Evolutionary conservation across 2,888 invertebrate genomes (phyloP).

Genomic region (Cryptus armator): DNA sequence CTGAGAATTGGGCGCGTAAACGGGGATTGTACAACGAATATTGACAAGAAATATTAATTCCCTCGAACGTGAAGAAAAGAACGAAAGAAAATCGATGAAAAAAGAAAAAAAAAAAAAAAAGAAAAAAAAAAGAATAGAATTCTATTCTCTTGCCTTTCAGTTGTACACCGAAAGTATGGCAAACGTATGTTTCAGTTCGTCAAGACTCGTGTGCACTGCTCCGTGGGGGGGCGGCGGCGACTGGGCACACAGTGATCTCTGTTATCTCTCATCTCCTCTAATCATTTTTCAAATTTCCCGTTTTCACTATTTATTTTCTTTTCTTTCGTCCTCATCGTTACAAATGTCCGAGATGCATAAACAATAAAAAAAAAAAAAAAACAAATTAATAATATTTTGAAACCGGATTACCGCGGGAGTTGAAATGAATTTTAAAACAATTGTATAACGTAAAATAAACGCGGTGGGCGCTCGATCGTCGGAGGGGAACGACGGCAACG

Average conservation of each 20-base stretch:
- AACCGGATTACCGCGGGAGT: neutral
- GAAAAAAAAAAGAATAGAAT: conserved; percentile 34
- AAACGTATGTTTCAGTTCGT: conserved; percentile 75
- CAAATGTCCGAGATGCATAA: conserved; percentile 1
- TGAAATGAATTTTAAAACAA: neutral
- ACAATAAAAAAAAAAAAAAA: neutral
- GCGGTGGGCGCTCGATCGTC: conserved; percentile 12
- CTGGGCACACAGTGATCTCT: conserved; percentile 38
- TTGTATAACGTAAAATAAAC: conserved; percentile 54
- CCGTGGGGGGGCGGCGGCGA: conserved; percentile 23
- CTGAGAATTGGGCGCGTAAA: conserved; percentile 28
- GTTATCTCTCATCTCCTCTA: neutral
- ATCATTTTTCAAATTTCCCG: conserved; percentile 1
- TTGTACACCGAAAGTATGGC: conserved; percentile 70
- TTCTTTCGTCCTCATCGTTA: conserved; percentile 1
- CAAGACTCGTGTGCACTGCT: conserved; percentile 72
- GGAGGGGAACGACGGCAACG: conserved; percentile 44
- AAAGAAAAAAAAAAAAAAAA: conserved; percentile 13
- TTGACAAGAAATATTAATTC: neutral
- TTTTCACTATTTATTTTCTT: conserved; percentile 19
- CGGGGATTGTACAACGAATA: conserved; percentile 16
- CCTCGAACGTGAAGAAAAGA: conserved; percentile 6
- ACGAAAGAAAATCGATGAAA: conserved; percentile 29
- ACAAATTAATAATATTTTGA: conserved; percentile 1
- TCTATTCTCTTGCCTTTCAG: conserved; percentile 8